Evolutionary conservation across 2,888 invertebrate species (phyloP), one percentile per base, ranked within the genome.

Genomic region (Chouioia cunea): DNA sequence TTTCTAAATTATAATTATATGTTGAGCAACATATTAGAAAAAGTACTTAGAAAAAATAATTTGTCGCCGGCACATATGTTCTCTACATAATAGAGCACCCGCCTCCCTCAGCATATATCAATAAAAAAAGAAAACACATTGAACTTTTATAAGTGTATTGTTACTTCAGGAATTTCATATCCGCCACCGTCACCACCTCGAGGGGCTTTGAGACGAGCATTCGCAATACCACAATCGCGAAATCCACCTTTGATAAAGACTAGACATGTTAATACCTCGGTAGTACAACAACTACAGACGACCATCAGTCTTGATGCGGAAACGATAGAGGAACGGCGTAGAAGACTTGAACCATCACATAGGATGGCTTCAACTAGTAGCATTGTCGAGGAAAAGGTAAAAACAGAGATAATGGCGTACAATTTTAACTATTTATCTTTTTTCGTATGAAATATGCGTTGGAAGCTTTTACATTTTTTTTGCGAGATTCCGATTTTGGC

Each of bases 231-330:
- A 0, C 90, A 90, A 79, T 86, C 86, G 71, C 92, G 93, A 81
- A 91, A 94, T 84, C 95, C 95, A 71, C 95, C 94, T 10, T 88
- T 96, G 65, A 88, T 92, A 62, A 95, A 95, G 85, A 93, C 93
- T 78, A 89, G 93, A 60, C 93, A 93, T 81, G 91, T 93, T 57
- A 90, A 89, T 79, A 89, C 91, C 23, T 86, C 88, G 69, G 78
- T 83, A 53, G 77, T 78, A 59, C 79, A 77, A 63, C 59, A 76
- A 12, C 75, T 79, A 50, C 82, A 81, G 75, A 74, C 82, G 43
- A 77, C 83, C 47, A 76, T 83, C 76, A 84, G 82, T 67, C 77
- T 84, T 50, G 84, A 85, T 68, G 72, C 81, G 57, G 85, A 85
- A 50, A 76, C 80, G 43, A 81, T 84, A 59, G 85, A 84, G 58